Evolutionary conservation across 2,797 vertebrate genomes (phyloP).

Genomic region (Prionace glauca): DNA sequence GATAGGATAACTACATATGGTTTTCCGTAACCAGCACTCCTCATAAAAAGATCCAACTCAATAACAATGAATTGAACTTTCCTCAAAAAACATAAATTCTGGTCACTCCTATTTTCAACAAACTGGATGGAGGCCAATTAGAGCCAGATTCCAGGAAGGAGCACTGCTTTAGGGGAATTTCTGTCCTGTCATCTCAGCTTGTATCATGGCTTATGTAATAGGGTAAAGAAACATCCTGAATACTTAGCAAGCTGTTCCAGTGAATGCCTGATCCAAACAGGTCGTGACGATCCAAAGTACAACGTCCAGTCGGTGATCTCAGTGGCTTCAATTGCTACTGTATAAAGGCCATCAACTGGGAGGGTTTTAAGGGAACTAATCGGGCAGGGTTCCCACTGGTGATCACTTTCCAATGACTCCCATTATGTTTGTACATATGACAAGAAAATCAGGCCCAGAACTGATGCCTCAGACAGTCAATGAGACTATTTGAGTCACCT

Average conservation of each 20-base stretch:
- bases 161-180: neutral
- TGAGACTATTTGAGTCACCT: neutral
- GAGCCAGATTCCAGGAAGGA: neutral
- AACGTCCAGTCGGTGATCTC: neutral
- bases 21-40: neutral
- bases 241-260: neutral
- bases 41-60: conserved; percentile 16
- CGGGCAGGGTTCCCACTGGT: neutral
- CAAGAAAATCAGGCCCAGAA: neutral
- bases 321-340: neutral
- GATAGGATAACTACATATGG: neutral
- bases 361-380: neutral
- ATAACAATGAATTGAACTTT: neutral
- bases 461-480: neutral
- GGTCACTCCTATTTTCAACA: neutral
- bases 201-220: neutral
- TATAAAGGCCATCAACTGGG: neutral
- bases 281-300: neutral
- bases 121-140: neutral
- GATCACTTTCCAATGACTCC: neutral
- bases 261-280: too few relatives aligned
- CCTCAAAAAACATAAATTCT: neutral
- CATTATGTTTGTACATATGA: neutral
- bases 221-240: neutral
- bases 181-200: neutral